Evolutionary conservation across 2,113 vertebrate genomes (phyloP).

Genomic region (Menura novaehollandiae): DNA sequence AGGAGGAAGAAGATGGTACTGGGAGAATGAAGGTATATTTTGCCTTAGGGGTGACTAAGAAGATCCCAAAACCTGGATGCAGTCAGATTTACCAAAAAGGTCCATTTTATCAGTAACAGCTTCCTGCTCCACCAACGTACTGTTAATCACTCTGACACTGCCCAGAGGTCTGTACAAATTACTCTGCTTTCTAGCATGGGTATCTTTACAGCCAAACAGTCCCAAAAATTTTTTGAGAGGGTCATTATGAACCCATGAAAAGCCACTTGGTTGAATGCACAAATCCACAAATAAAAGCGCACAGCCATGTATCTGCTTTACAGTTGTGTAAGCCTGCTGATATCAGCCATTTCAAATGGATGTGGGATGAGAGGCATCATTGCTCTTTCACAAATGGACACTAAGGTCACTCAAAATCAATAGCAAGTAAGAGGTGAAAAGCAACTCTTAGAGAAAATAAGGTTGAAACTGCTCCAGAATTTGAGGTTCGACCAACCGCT

Average conservation of each 20-base stretch:
- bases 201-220: not conserved
- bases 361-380: not conserved
- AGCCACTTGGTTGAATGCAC: not conserved
- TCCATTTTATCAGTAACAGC: not conserved
- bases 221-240: not conserved
- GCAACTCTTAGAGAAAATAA: not conserved
- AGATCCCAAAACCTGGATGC: not conserved
- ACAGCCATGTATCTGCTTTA: not conserved
- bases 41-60: not conserved
- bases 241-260: not conserved
- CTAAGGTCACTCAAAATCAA: not conserved
- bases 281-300: not conserved
- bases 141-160: not conserved
- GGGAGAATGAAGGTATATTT: not conserved
- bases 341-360: not conserved
- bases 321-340: not conserved
- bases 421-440: not conserved
- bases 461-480: not conserved
- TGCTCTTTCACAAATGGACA: not conserved
- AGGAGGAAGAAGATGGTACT: not conserved
- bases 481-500: not conserved
- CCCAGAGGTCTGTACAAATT: not conserved
- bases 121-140: not conserved
- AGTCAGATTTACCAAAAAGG: not conserved
- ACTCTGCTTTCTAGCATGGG: not conserved